Evolutionary conservation across 2,113 vertebrate genomes (phyloP), one percentile per base, ranked within the genome.

Genomic region (Bubo scandiacus): DNA sequence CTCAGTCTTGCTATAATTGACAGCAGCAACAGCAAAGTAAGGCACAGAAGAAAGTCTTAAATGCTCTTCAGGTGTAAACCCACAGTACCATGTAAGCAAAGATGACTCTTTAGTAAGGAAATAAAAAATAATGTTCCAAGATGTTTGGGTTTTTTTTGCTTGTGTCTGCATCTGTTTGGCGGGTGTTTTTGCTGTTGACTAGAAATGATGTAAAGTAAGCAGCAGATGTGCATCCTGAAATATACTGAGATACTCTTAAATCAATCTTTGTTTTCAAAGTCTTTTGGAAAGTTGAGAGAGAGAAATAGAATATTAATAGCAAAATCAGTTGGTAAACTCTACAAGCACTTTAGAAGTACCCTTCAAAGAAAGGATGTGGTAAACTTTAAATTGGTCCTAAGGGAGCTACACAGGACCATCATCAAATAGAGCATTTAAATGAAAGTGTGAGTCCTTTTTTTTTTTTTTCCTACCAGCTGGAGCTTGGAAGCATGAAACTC

Each of bases 331-430:
- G 29, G 72, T 78, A 92, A 86, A 68, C n/a, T 62, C 71, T 36
- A 49, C 32, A 71, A 92, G 40, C 59, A 63, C 58, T 90, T 96
- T 52, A 59, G 49, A 91, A 89, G 52, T 66, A 79, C 21, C 51
- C 38, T 95, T 85, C 47, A 85, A 89, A 89, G 61, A 54, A 83
- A 95, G 67, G n/a, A 81, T 72, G 34, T 16, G 47, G 68, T 82
- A 89, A 89, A 92, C 52, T 92, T 91, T 80, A 94, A 90, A 89
- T 72, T 92, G 81, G 66, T 55, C 78, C 57, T 86, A 12, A 51
- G 88, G 82, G 78, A 96, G 65, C 61, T 77, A 12, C 32, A 20
- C 10, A 38, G 72, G 58, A 40, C 62, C 63, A 68, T 70, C 59
- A 63, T 54, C 78, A 87, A 75, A 77, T 0, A 42, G 2, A 84